Conservation (phyloP, 2,888 invertebrate genomes). For the Lepas anatifera region DNA sequence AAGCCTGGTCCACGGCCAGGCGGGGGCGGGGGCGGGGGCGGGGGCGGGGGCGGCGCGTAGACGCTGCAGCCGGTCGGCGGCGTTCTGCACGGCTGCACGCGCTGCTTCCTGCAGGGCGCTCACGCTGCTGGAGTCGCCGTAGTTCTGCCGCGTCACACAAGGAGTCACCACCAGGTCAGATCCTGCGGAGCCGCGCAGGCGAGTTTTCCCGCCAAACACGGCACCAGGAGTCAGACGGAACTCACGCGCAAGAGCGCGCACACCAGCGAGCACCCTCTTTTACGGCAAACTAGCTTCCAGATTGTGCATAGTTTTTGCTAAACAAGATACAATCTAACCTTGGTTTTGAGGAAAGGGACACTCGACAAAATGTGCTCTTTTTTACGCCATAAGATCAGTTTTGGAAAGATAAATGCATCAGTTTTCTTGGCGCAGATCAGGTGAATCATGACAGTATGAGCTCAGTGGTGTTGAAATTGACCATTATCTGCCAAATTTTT, state of each 20-base stretch:
- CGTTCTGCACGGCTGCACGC: background rate
- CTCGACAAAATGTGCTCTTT: too few species aligned
- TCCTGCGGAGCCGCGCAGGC: background rate
- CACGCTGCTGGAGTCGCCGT: background rate
- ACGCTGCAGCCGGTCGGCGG: background rate
- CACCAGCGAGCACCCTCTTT: background rate
- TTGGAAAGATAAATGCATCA: too few species aligned
- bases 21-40: background rate
- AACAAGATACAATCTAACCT: too few species aligned
- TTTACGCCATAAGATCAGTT: too few species aligned
- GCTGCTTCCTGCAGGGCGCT: background rate
- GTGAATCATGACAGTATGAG: too few species aligned
- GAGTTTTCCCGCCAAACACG: background rate
- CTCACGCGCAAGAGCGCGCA: background rate
- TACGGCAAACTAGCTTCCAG: background rate
- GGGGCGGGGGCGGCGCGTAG: background rate
- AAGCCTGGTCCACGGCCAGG: background rate
- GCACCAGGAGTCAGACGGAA: background rate
- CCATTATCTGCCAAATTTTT: too few species aligned
- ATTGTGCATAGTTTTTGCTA: too few species aligned
- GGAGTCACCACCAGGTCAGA: background rate
- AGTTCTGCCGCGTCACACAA: background rate
- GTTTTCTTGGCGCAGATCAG: too few species aligned
- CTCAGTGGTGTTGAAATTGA: too few species aligned
- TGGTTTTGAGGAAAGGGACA: too few species aligned